Base-by-base conservation (phyloP, 2,888 invertebrate species). In the Apotomis capreana region DNA sequence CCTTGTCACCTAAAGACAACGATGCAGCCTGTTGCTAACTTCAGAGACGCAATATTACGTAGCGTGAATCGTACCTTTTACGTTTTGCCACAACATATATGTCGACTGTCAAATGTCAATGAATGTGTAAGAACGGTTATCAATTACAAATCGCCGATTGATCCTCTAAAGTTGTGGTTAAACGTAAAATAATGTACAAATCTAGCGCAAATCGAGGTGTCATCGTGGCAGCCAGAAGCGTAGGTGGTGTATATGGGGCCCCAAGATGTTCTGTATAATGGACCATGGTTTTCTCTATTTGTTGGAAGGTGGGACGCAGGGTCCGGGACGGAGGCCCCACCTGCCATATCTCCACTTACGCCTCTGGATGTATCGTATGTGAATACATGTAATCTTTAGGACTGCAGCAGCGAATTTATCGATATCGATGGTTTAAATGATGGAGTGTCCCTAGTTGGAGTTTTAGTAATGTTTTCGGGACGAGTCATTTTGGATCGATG, bases 321-420 rank as follows among this genome's bases (percentile, higher is more conserved):
- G 92, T 84, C 92, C 93, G 86, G 92, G 93, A 87, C 90, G 94
- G 78, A 87, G 93, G 86, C 93, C 93, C 89, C 93, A 93, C 89
- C 92, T 94, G 93, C 93, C 94, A 85, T 94, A 92, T 86, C 93
- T 94, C 89, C 94, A 93, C 92, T 93, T 93, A 90, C 94, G 94
- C 90, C 91, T 94, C 91, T 94, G 94, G 94, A 93, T 94, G 93
- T 93, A 94, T 92, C 94, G 94, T 94, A 94, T 89, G 93, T 93
- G 84, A 84, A 83, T 71, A 70, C 59, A 68, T 65, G 51, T 68
- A 72, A 63, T 63, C 44, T 12, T 49, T 72, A 62, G 54, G 63
- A 54, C 72, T 68, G 62, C 36, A 46, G 72, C 72, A 67, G 15
- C 13, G 61, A 49, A 40, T 72, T 72, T 72, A 72, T 72, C 72